Percentiles rank a stretch among this genome's conserved stretches.
These are phyloP conservation scores for Mimachlamys varia DNA, from an alignment of 2,888 invertebrate genomes.

Conservation along the genomic window DNA sequence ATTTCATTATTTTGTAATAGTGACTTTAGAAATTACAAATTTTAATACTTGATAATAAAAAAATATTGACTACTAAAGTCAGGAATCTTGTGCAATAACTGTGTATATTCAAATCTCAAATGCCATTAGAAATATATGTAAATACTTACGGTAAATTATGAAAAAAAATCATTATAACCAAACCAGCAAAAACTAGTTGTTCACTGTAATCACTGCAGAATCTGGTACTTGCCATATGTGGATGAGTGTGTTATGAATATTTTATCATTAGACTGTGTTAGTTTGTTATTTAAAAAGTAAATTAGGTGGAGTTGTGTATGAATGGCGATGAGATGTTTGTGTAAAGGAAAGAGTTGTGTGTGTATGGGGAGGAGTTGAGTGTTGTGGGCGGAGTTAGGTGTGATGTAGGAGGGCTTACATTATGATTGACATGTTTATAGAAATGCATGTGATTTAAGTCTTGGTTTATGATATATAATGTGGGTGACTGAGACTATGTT, in stretches of 20 bases:
- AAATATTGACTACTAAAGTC: too few species aligned
- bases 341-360: background rate
- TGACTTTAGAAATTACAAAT: too few species aligned
- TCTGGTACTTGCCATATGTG: background rate
- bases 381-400: background rate
- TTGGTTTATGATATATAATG: too few species aligned
- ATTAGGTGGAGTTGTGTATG: background rate
- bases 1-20: too few species aligned
- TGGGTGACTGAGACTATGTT: conserved; percentile 8
- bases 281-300: background rate
- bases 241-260: background rate
- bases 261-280: background rate
- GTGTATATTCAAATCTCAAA: background rate
- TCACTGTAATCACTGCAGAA: background rate
- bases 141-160: background rate
- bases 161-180: background rate
- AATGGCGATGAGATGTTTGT: background rate
- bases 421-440: too few species aligned
- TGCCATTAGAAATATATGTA: background rate
- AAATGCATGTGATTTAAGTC: too few species aligned
- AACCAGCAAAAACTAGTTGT: background rate
- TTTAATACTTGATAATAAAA: too few species aligned
- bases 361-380: too few species aligned
- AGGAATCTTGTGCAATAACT: background rate
- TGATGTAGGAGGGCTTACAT: too few species aligned